These are phyloP conservation scores for Pogona vitticeps DNA, from an alignment of 2,113 vertebrate species.

Conservation along the genomic window DNA sequence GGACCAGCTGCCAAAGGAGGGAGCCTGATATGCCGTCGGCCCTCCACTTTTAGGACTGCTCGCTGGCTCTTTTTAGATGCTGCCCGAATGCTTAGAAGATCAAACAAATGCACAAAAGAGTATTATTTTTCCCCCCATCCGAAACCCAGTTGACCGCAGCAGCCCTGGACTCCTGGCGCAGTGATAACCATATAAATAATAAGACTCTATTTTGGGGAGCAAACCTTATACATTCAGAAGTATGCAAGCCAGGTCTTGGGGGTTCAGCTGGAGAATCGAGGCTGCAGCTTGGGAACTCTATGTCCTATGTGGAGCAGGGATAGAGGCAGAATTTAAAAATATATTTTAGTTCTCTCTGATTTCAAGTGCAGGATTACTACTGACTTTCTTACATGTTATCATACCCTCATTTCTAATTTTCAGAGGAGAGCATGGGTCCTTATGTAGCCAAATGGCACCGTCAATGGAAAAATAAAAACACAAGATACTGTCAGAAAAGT, in stretches of 20 bases:
- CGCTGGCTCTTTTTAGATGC: constrained; percentile 63
- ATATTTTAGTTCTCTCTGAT: neutral
- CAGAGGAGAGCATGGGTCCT: neutral
- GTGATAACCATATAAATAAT: neutral
- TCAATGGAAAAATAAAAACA: too few species aligned
- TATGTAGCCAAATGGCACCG: too few species aligned
- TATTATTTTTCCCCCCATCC: neutral
- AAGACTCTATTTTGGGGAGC: neutral
- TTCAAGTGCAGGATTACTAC: neutral
- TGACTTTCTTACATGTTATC: neutral
- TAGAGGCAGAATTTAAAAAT: neutral
- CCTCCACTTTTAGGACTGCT: neutral
- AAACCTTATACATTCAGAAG: neutral
- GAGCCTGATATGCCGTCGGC: neutral
- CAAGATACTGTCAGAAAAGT: too few species aligned
- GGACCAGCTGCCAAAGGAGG: neutral
- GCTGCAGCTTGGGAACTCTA: too few species aligned
- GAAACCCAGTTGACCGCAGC: neutral
- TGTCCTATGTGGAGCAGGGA: neutral
- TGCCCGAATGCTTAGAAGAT: constrained; percentile 45
- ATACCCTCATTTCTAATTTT: neutral
- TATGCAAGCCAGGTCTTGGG: neutral
- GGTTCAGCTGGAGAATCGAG: neutral
- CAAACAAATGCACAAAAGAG: constrained; percentile 19
- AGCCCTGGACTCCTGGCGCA: neutral